Evolutionary conservation across 2,888 invertebrate genomes (phyloP).

Genomic region (Drosophila barbarae): DNA sequence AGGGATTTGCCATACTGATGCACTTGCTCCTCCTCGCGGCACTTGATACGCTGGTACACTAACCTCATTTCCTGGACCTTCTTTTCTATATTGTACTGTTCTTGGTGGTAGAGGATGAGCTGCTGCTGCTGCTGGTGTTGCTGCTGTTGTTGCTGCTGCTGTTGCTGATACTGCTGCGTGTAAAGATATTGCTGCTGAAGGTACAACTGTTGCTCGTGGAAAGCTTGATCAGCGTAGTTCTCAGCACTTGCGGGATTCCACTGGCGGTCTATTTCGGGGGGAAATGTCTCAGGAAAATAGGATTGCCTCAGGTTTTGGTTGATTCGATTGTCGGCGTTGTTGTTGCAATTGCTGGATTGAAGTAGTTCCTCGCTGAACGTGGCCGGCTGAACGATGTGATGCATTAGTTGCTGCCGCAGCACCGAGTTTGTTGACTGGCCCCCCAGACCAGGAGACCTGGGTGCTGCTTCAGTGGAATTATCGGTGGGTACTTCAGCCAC

Average conservation of each 20-base stretch:
- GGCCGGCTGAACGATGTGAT: conserved; percentile 27
- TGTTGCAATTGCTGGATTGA: conserved; percentile 4
- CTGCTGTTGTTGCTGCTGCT: conserved; percentile 5
- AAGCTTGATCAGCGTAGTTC: not conserved
- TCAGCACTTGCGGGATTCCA: conserved; percentile 21
- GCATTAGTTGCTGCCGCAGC: conserved; percentile 21
- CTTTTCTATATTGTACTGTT: conserved; percentile 31
- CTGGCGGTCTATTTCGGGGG: conserved; percentile 8
- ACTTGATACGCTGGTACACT: conserved; percentile 41
- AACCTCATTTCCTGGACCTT: conserved; percentile 46
- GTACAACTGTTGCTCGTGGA: conserved; percentile 14
- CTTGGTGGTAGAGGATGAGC: conserved; percentile 24
- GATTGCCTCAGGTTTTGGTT: conserved; percentile 24
- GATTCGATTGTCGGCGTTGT: conserved; percentile 1
- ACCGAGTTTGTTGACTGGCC: not conserved
- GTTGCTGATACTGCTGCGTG: conserved; percentile 4
- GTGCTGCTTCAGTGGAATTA: not conserved
- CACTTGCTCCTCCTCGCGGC: conserved; percentile 46
- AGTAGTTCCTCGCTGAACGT: not conserved
- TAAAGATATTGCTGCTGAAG: conserved; percentile 23
- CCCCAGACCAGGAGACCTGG: not conserved
- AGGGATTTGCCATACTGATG: conserved; percentile 32
- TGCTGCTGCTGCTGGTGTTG: conserved; percentile 25
- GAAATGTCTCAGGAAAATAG: conserved; percentile 2
- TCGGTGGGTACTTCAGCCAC: conserved; percentile 9